Evolutionary conservation across 2,888 invertebrate genomes (phyloP), one percentile per base, ranked within the genome.

Genomic region (Bombylius major): DNA sequence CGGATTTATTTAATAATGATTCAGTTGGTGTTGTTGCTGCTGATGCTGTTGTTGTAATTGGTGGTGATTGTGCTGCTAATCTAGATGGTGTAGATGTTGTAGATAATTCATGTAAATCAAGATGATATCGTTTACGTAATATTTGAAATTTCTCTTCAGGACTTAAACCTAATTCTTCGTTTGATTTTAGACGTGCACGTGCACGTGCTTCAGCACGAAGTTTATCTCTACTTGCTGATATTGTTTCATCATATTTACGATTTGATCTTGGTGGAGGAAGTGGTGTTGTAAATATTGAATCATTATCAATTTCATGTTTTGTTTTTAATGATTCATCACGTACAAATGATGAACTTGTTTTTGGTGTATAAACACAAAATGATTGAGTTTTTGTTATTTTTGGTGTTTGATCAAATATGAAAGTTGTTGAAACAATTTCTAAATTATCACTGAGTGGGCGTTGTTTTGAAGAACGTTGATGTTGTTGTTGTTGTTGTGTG

Each of bases 121-220:
- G 59, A 55, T 67, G 63, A 50, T 65, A 66, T 11, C 73, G 70
- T 57, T 73, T 72, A 12, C 79, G 75, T 23, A 83, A 64, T 55
- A 79, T 71, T 58, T 75, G 75, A 56, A 83, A 73, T 65, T 80
- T 82, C 59, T 84, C 83, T 65, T 84, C 84, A 0, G 82, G 83
- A 69, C 82, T 84, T n/a, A 82, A 73, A 4, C 86, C 85, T 33
- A 87, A 70, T 65, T 88, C 86, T 61, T 84, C 83, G 66, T 88
- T 87, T 56, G 84, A 84, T 69, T 83, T 83, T 33, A 85, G 70
- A 50, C 83, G 77, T 9, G 84, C 83, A 51, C 83, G 76, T 31
- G 81, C 82, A 55, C 86, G 73, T 33, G 82, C 81, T 60, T 82
- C 81, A 59, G 80, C 79, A 58, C 82, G 80, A 51, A 83, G 73